Percentiles rank a stretch among this genome's conserved stretches.
Evolutionary conservation across 2,888 invertebrate genomes (phyloP).

Genomic region (Vanessa cardui): DNA sequence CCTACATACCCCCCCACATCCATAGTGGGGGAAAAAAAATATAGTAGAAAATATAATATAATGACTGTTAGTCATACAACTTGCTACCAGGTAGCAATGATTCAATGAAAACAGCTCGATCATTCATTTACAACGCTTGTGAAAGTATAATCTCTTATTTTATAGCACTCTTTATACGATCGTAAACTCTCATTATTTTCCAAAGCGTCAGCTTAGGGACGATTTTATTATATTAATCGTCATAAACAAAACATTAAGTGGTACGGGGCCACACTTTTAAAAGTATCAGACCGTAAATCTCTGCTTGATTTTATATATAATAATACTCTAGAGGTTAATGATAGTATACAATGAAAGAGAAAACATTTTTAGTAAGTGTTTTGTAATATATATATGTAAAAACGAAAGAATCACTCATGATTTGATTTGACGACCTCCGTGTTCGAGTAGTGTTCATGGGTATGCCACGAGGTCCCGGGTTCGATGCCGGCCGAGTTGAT

Average conservation of each 20-base stretch:
- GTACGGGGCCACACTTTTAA: slow-evolving; percentile 5
- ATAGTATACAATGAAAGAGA: neutral
- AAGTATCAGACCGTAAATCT: slow-evolving; percentile 6
- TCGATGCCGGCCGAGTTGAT: too few species aligned
- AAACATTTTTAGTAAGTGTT: too few species aligned
- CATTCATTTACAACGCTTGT: slow-evolving; percentile 23
- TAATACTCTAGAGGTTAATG: neutral
- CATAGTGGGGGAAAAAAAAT: too few species aligned
- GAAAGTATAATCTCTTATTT: slow-evolving; percentile 46
- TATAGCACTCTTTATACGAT: slow-evolving; percentile 37
- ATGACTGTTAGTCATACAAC: too few species aligned
- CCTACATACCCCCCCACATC: too few species aligned
- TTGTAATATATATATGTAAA: too few species aligned
- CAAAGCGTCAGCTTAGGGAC: slow-evolving; percentile 22
- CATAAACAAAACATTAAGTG: slow-evolving; percentile 12
- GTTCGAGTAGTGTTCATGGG: too few species aligned
- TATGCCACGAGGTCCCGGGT: too few species aligned
- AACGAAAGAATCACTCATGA: too few species aligned
- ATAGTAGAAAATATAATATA: too few species aligned
- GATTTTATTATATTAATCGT: slow-evolving; percentile 25
- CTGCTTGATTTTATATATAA: neutral
- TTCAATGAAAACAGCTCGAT: neutral
- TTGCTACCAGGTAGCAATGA: too few species aligned
- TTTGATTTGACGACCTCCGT: too few species aligned
- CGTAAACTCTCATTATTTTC: slow-evolving; percentile 38